Evolutionary conservation across 2,113 vertebrate species (phyloP).

Genomic region (Ceratotherium simum): DNA sequence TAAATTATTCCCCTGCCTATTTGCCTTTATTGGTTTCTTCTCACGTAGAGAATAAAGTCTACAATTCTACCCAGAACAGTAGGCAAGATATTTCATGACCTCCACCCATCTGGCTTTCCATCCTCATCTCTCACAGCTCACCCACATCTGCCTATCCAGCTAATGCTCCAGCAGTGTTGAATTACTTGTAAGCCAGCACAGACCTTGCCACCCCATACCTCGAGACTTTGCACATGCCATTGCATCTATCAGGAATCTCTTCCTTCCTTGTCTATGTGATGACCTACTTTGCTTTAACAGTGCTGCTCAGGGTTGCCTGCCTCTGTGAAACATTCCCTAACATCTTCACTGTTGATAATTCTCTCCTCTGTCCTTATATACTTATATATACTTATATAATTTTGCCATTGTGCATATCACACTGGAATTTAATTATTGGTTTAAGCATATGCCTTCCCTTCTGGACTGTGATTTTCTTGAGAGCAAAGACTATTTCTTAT

Average conservation of each 20-base stretch:
- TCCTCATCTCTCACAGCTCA: not conserved
- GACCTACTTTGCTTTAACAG: not conserved
- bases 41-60: not conserved
- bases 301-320: fast-evolving
- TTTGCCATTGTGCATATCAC: not conserved
- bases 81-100: not conserved
- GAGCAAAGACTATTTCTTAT: not conserved
- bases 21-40: not conserved
- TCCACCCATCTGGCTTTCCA: not conserved
- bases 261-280: too few relatives aligned
- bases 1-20: too few relatives aligned
- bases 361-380: not conserved
- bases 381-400: not conserved
- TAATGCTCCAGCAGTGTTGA: not conserved
- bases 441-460: not conserved
- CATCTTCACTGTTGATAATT: not conserved
- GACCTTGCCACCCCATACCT: not conserved
- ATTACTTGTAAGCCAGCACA: not conserved
- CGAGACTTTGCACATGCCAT: fast-evolving
- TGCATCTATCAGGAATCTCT: not conserved
- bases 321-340: not conserved
- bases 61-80: fast-evolving
- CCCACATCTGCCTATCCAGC: not conserved
- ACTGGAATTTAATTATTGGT: not conserved
- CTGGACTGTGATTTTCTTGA: not conserved